Conservation (phyloP, 2,888 invertebrate genomes). For the Brenthis hecate region DNA sequence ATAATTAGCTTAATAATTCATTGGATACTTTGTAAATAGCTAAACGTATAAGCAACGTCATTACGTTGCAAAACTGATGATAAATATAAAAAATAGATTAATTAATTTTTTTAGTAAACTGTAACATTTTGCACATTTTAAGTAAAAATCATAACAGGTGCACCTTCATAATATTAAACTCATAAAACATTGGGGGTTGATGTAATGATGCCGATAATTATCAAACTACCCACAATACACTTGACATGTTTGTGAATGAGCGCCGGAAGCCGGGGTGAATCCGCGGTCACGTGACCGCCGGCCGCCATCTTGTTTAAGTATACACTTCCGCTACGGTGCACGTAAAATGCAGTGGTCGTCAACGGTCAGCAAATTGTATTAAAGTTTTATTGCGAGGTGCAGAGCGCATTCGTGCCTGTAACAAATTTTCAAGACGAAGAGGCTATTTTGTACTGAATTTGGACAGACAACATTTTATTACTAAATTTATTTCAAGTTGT, state of each 20-base stretch:
- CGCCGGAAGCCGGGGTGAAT: constrained; percentile 78
- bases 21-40: too few species aligned
- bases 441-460: constrained; percentile 34
- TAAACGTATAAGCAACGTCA: too few species aligned
- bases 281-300: constrained; percentile 75
- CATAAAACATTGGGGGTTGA: constrained; percentile 61
- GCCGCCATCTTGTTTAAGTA: constrained; percentile 78
- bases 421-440: constrained; percentile 42
- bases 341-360: constrained; percentile 58
- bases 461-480: constrained; percentile 32
- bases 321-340: constrained; percentile 67
- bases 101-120: not conserved
- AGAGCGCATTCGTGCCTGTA: constrained; percentile 43
- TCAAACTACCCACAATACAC: constrained; percentile 75
- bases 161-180: constrained; percentile 53
- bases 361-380: constrained; percentile 55
- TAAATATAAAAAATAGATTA: not conserved
- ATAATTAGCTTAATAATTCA: too few species aligned
- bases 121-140: constrained; percentile 7
- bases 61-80: too few species aligned
- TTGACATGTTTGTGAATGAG: constrained; percentile 72
- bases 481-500: constrained; percentile 1
- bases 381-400: constrained; percentile 49
- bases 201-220: constrained; percentile 67
- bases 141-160: constrained; percentile 69